Evolutionary conservation across 2,797 vertebrate species (phyloP), one percentile per base, ranked within the genome.

Genomic region (Halcyon chelicuti): DNA sequence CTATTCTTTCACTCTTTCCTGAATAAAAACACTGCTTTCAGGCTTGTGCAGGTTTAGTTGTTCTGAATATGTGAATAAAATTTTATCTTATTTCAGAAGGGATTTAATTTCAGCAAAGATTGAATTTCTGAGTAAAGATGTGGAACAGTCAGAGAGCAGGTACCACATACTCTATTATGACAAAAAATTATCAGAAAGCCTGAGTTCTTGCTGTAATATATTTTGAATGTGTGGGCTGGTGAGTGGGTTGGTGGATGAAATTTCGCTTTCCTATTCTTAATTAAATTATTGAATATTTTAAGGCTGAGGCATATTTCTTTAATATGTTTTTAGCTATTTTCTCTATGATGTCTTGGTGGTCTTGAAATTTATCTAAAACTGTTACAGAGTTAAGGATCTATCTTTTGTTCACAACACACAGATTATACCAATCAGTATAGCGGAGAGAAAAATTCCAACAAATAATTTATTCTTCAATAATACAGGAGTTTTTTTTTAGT

Each of bases 211-310:
- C 23, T 67, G 54, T 62, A 86, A 94, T 80, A 20, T 40, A 68
- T 72, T 88, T 88, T 14, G 10, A 88, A 46, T 65, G 29, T 70
- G 72, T 78, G 72, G 46, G 76, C 49, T 80, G 54, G 9, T 61
- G 60, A 55, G 68, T 80, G 18, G 83, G 68, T 12, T 72, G 57
- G 31, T 80, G 42, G 74, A 42, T 79, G 67, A 86, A 96, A 75
- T 68, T 75, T 77, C 86, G 12, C 25, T 88, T 92, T 90, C 61
- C 2, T 72, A 28, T 57, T 86, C 78, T 90, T 95, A 89, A 96
- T 91, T 92, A 86, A 86, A 88, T 86, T 88, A 90, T 58, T 83
- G 14, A 22, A 8, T 91, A 90, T 72, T 89, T 95, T 81, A 94
- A 76, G 9, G n/a, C 35, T 83, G 54, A 96, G 0, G 1, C 7